These are phyloP conservation scores for Campaea margaritaria DNA, from an alignment of 2,888 invertebrate species.

Conservation along the genomic window DNA sequence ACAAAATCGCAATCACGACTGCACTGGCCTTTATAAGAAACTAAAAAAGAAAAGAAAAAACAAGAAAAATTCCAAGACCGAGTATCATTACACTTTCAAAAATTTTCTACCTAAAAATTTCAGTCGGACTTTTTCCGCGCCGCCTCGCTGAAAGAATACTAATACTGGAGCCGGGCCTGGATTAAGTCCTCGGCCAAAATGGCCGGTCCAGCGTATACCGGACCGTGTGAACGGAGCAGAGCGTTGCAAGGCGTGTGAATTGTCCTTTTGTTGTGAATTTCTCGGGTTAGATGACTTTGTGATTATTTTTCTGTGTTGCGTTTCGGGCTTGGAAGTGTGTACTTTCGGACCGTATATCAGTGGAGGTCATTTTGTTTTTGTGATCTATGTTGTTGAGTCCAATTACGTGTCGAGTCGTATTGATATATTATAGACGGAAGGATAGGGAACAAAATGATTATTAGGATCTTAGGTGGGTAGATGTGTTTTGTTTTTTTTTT, in stretches of 20 bases:
- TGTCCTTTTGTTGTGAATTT: slow-evolving; percentile 36
- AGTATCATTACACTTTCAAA: slow-evolving; percentile 39
- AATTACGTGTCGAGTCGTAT: not conserved
- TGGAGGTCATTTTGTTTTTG: slow-evolving; percentile 19
- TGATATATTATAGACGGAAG: too few relatives aligned
- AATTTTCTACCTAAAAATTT: slow-evolving; percentile 57
- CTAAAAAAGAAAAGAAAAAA: slow-evolving; percentile 15
- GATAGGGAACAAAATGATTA: too few relatives aligned
- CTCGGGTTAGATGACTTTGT: slow-evolving; percentile 36
- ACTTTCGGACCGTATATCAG: slow-evolving; percentile 17
- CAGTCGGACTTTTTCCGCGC: slow-evolving; percentile 55
- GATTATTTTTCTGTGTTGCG: slow-evolving; percentile 31
- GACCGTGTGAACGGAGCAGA: slow-evolving; percentile 19
- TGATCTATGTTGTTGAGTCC: slow-evolving; percentile 17
- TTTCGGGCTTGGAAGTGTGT: slow-evolving; percentile 20
- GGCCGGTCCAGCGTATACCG: slow-evolving; percentile 27
- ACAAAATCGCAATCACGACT: slow-evolving; percentile 12
- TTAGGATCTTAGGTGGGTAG: too few relatives aligned
- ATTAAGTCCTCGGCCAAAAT: slow-evolving; percentile 55
- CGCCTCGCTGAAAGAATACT: slow-evolving; percentile 59
- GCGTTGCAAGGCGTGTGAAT: slow-evolving; percentile 30
- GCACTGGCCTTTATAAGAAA: not conserved
- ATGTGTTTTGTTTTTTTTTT: too few relatives aligned
- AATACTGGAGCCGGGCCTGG: slow-evolving; percentile 51
- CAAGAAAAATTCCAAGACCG: slow-evolving; percentile 25